Evolutionary conservation across 2,113 vertebrate genomes (phyloP).

Genomic region (Hiodon tergisus): DNA sequence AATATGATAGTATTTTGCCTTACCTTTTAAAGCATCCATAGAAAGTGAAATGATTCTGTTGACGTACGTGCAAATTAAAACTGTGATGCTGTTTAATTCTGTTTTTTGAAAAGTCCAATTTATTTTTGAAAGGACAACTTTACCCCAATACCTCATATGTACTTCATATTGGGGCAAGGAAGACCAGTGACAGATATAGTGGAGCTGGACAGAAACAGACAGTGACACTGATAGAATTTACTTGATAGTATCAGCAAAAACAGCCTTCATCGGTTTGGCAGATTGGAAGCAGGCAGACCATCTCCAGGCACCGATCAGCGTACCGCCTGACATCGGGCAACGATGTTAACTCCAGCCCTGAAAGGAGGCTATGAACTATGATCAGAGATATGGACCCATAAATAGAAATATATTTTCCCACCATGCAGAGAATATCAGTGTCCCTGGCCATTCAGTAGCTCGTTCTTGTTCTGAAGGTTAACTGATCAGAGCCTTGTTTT

Average conservation of each 20-base stretch:
- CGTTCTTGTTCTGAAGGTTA: slow-evolving; percentile 67
- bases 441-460: slow-evolving; percentile 57
- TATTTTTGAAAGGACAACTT: neutral
- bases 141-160: neutral
- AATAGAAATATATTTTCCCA: slow-evolving; percentile 74
- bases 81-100: no score
- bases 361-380: slow-evolving; percentile 69
- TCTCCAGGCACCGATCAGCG: slow-evolving; percentile 64
- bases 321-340: slow-evolving; percentile 62
- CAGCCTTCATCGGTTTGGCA: slow-evolving; percentile 62
- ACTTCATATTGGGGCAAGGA: slow-evolving; percentile 7
- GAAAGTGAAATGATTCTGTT: no score
- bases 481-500: slow-evolving; percentile 64
- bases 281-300: slow-evolving; percentile 67
- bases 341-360: slow-evolving; percentile 67
- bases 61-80: no score
- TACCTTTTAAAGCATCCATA: no score
- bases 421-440: slow-evolving; percentile 65
- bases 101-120: no score
- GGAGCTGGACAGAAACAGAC: slow-evolving; percentile 54
- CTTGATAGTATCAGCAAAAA: slow-evolving; percentile 66
- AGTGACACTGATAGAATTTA: slow-evolving; percentile 71
- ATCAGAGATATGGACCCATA: slow-evolving; percentile 71
- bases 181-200: slow-evolving; percentile 37
- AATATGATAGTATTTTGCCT: no score